These are phyloP conservation scores for Falco punctatus DNA, from an alignment of 2,113 vertebrate genomes.

Conservation along the genomic window DNA sequence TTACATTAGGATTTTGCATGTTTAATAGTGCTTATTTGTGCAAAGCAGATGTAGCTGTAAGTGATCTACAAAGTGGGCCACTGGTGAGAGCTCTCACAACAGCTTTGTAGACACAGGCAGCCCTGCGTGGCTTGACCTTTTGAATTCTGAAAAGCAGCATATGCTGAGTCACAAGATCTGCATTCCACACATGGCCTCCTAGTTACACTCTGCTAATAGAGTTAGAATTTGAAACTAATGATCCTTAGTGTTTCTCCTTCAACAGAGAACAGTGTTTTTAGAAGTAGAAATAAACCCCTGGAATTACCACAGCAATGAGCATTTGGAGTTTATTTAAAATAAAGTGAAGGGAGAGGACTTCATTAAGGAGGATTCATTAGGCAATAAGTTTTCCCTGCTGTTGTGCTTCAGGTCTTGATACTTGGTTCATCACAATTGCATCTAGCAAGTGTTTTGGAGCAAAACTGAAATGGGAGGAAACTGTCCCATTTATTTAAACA, in stretches of 20 bases:
- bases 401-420: background rate
- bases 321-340: background rate
- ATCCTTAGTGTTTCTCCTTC: background rate
- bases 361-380: background rate
- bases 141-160: background rate
- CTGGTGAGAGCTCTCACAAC: background rate
- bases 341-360: background rate
- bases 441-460: background rate
- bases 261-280: background rate
- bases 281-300: background rate
- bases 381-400: background rate
- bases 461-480: background rate
- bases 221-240: constrained; percentile 29
- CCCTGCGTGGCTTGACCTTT: constrained; percentile 46
- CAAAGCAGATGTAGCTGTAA: background rate
- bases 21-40: background rate
- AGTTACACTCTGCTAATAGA: constrained; percentile 39
- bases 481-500: background rate
- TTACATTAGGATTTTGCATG: background rate
- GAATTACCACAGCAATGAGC: background rate
- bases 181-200: constrained; percentile 48
- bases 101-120: background rate
- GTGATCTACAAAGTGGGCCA: background rate
- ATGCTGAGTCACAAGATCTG: constrained; percentile 65
- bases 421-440: background rate